These are phyloP conservation scores for Lithobates sylvaticus DNA, from an alignment of 2,797 vertebrate genomes.

Conservation along the genomic window DNA sequence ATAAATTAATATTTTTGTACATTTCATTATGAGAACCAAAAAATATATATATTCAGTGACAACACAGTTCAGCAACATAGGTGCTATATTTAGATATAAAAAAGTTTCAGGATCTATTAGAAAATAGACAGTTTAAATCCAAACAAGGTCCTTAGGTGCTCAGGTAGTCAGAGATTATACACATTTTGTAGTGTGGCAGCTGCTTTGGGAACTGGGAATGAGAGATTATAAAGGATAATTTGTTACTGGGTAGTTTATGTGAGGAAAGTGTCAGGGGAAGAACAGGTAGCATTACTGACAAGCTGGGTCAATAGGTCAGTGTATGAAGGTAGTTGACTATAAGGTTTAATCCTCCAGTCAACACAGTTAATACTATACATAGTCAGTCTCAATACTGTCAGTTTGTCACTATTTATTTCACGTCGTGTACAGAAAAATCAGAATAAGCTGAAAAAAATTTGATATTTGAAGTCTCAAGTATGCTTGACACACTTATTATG, in stretches of 20 bases:
- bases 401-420: neutral
- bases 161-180: conserved; percentile 44
- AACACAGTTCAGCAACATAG: neutral
- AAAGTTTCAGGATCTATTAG: conserved; percentile 14
- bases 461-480: no score
- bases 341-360: conserved; percentile 18
- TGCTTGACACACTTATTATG: no score
- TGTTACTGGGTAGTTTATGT: conserved; percentile 41
- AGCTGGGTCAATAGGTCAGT: conserved; percentile 25
- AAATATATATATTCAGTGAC: neutral
- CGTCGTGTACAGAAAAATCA: neutral
- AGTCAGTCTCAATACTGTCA: conserved; percentile 9
- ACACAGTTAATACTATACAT: neutral
- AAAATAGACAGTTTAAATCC: conserved; percentile 24
- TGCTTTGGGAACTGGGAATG: conserved; percentile 41
- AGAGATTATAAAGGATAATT: conserved; percentile 37
- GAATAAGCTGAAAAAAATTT: neutral
- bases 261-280: conserved; percentile 27
- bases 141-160: neutral
- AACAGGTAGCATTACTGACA: conserved; percentile 21
- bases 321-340: conserved; percentile 8
- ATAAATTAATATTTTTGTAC: no score
- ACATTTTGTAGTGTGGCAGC: conserved; percentile 24
- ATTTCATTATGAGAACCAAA: neutral
- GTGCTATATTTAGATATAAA: conserved; percentile 21